Evolutionary conservation across 2,888 invertebrate genomes (phyloP).

Genomic region (Thymelicus sylvestris): DNA sequence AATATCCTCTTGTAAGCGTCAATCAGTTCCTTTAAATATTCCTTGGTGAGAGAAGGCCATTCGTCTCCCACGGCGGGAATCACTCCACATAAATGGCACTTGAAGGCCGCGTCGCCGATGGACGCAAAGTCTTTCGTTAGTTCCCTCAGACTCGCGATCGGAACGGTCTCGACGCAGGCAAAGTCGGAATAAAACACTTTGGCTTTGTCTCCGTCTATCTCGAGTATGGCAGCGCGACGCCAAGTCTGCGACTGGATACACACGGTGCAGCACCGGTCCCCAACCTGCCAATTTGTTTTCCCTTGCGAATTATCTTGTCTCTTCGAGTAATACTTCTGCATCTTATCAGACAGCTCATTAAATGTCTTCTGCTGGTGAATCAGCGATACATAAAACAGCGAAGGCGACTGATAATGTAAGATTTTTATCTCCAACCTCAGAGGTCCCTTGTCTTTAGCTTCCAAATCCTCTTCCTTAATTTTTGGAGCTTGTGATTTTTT

Average conservation of each 20-base stretch:
- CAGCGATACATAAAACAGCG: conserved; percentile 85
- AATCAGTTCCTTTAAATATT: conserved; percentile 84
- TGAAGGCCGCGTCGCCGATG: conserved; percentile 84
- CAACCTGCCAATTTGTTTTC: conserved; percentile 76
- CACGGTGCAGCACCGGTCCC: conserved; percentile 76
- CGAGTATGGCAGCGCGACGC: conserved; percentile 84
- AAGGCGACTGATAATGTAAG: conserved; percentile 81
- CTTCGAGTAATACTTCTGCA: conserved; percentile 82
- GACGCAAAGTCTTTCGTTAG: conserved; percentile 79
- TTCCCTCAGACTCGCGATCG: conserved; percentile 71
- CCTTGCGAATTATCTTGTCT: conserved; percentile 47
- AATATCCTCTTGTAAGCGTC: conserved; percentile 77
- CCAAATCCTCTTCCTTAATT: conserved; percentile 55
- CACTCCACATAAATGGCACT: conserved; percentile 89
- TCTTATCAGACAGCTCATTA: conserved; percentile 73
- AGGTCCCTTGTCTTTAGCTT: conserved; percentile 77
- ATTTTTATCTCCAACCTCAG: conserved; percentile 79
- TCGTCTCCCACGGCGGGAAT: conserved; percentile 87
- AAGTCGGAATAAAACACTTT: conserved; percentile 88
- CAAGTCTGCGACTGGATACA: conserved; percentile 83
- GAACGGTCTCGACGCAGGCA: conserved; percentile 81
- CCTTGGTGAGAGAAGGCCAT: conserved; percentile 86
- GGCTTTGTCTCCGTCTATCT: conserved; percentile 63
- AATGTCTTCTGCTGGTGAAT: conserved; percentile 72
- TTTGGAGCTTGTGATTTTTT: conserved; percentile 47